Conservation (phyloP, 2,797 vertebrate species). For the Brotula barbata region DNA sequence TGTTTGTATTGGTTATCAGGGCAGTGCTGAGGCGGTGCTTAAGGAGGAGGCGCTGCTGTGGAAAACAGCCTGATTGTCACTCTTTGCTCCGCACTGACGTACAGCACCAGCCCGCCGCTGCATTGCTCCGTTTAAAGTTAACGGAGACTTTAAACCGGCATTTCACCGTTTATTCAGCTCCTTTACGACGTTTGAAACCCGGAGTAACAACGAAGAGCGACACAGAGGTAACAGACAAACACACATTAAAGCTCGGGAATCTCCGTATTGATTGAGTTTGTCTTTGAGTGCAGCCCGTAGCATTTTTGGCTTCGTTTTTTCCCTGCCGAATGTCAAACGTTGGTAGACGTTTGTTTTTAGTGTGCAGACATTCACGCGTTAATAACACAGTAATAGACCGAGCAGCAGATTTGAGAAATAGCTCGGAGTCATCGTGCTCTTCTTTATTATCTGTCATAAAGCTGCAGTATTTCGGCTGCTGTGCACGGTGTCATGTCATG, state of each 20-base stretch:
- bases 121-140: constrained; percentile 44
- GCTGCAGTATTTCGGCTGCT: constrained; percentile 28
- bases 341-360: neutral
- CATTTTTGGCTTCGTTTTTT: constrained; percentile 4
- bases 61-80: constrained; percentile 28
- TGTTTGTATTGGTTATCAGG: no score
- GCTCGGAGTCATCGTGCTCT: neutral
- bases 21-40: constrained; percentile 68
- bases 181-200: constrained; percentile 11
- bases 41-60: constrained; percentile 32
- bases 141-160: constrained; percentile 34
- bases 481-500: constrained; percentile 13
- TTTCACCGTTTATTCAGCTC: neutral
- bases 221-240: constrained; percentile 41
- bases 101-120: no score
- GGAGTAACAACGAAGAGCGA: constrained; percentile 24
- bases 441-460: neutral
- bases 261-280: constrained; percentile 37
- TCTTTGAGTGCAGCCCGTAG: constrained; percentile 39
- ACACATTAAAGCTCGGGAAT: neutral
- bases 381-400: constrained; percentile 26
- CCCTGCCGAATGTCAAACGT: neutral
- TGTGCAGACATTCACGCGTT: constrained; percentile 1
- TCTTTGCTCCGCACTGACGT: constrained; percentile 32
- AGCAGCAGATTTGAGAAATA: neutral